Evolutionary conservation across 2,888 invertebrate genomes (phyloP), one percentile per base, ranked within the genome.

Genomic region (Noctua janthe): DNA sequence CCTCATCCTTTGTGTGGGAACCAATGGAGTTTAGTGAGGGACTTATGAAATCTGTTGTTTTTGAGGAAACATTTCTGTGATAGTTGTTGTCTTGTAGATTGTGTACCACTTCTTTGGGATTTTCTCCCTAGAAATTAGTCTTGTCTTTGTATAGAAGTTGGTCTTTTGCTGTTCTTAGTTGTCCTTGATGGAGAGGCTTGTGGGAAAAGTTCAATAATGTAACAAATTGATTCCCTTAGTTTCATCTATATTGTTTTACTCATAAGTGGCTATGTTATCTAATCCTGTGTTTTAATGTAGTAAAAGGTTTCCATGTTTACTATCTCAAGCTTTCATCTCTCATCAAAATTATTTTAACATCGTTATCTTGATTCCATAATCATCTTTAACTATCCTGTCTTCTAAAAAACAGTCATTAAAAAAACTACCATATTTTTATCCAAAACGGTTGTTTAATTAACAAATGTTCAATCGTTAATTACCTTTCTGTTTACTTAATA

Each of bases 1-100:
- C 70, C 62, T 75, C 76, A 71, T 83, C 81, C 81, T 85, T 88
- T 72, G 78, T 88, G 88, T 89, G 89, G 89, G 90, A 92, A 91
- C 88, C 78, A 62, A 59, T 56, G 66, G 54, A 56, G 17, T n/a
- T 77, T 80, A 86, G 87, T 86, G 80, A 74, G 56, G 83, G 71
- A 67, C 54, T 73, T 47, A 13, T 8, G 29, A 54, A 71, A 76
- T 74, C 20, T 35, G 35, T 39, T 80, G n/a, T 51, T 11, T 43
- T 47, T 66, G 23, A 51, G 43, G 66, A 71, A 71, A 49, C 0
- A 43, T 15, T 47, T 62, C 62, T 39, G 2, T 80, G 43, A 1
- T n/a, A 15, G 11, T 39, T 6, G 4, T 56, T 17, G 3, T 64
- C 15, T 67, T 56, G 56, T 51, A n/a, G 20, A n/a, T 67, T 51